These are phyloP conservation scores for Cydia splendana DNA, from an alignment of 1,140 invertebrate species.

Conservation along the genomic window DNA sequence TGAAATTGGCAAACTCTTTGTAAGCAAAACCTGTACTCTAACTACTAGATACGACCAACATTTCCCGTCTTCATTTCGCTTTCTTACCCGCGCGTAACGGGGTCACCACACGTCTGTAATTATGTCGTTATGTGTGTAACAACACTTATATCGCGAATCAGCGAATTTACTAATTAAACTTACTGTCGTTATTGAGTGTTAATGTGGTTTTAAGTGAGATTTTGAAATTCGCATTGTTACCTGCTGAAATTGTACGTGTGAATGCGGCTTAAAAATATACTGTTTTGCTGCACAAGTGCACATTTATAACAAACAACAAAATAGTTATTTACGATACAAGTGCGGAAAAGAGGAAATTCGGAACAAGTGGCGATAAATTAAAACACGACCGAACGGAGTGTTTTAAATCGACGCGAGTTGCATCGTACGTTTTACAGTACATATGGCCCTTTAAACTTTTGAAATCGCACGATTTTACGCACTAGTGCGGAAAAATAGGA, in stretches of 20 bases:
- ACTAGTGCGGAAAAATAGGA: no score
- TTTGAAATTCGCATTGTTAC: conserved; percentile 14
- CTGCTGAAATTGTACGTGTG: background rate
- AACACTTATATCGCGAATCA: conserved; percentile 7
- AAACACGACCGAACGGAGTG: no score
- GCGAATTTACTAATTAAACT: conserved; percentile 14
- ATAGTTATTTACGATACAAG: no score
- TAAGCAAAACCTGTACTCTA: background rate
- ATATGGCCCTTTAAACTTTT: no score
- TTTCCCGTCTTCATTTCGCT: background rate
- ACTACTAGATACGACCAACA: background rate
- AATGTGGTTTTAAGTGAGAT: conserved; percentile 25
- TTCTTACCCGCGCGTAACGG: background rate
- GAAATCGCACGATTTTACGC: no score
- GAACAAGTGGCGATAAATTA: no score
- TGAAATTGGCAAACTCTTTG: background rate
- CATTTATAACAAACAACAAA: no score
- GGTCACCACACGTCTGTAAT: background rate
- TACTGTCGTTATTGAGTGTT: conserved; percentile 4
- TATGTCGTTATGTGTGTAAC: conserved; percentile 25
- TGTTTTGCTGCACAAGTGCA: background rate
- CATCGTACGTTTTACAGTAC: no score
- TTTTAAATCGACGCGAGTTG: no score
- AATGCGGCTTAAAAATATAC: background rate
- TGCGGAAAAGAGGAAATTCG: no score